Conservation (phyloP, 2,888 invertebrate species). For the Anagyrus pseudococci region DNA sequence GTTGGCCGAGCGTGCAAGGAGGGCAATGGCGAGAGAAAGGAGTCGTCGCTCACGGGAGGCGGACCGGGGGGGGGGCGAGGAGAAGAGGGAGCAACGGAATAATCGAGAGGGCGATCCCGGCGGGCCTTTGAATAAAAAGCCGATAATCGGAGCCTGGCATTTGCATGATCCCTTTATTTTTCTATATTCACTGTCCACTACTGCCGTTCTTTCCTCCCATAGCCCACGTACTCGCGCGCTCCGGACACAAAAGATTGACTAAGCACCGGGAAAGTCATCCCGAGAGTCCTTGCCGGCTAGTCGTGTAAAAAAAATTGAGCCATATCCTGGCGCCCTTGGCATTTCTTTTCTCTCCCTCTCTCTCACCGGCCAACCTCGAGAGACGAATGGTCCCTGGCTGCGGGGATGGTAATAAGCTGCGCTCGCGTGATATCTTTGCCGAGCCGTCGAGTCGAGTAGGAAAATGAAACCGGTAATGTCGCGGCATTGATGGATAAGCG, state of each 20-base stretch:
- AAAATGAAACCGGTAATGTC: conserved; percentile 31
- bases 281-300: conserved; percentile 10
- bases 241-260: conserved; percentile 22
- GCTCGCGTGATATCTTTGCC: neutral
- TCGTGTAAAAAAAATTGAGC: conserved; percentile 52
- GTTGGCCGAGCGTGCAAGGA: neutral
- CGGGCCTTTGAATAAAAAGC: conserved; percentile 36
- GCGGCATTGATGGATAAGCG: conserved; percentile 34
- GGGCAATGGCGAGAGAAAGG: neutral
- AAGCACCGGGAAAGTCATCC: conserved; percentile 21
- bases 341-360: too few relatives aligned
- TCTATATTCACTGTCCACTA: conserved; percentile 31
- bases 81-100: conserved; percentile 26
- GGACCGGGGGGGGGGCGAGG: too few relatives aligned
- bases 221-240: neutral
- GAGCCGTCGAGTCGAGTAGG: conserved; percentile 1
- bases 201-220: conserved; percentile 1
- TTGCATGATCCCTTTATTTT: conserved; percentile 39
- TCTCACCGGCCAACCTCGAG: too few relatives aligned
- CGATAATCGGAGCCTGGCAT: conserved; percentile 34
- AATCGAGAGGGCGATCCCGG: conserved; percentile 36
- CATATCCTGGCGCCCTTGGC: conserved; percentile 45
- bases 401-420: conserved; percentile 21
- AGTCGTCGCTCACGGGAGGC: too few relatives aligned
- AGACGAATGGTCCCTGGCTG: neutral